Evolutionary conservation across 2,888 invertebrate species (phyloP).

Genomic region (Cyaniris semiargus): DNA sequence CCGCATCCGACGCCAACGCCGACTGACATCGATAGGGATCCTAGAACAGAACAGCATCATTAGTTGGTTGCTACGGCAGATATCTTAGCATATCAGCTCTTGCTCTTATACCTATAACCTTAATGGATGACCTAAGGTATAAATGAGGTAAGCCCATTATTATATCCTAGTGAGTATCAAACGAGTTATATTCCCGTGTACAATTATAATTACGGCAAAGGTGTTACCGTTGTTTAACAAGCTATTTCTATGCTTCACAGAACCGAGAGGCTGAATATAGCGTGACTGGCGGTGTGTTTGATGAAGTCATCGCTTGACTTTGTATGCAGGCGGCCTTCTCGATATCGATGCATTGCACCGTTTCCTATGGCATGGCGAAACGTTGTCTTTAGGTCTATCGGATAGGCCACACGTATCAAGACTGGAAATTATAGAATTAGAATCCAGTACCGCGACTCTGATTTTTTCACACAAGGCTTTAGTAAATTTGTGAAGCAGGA

Average conservation of each 20-base stretch:
- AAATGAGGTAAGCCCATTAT: neutral
- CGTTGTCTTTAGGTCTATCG: slow-evolving; percentile 70
- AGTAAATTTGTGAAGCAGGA: too few species aligned
- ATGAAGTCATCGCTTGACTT: slow-evolving; percentile 77
- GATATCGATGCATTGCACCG: slow-evolving; percentile 73
- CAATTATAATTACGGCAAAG: slow-evolving; percentile 40
- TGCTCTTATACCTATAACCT: neutral
- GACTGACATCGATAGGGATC: slow-evolving; percentile 84
- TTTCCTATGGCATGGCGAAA: slow-evolving; percentile 76
- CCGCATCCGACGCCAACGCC: slow-evolving; percentile 88
- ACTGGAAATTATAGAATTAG: slow-evolving; percentile 16
- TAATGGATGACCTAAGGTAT: neutral
- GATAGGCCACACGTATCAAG: slow-evolving; percentile 43
- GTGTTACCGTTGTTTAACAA: slow-evolving; percentile 54
- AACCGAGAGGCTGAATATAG: slow-evolving; percentile 80
- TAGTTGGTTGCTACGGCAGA: neutral
- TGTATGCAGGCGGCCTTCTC: slow-evolving; percentile 76
- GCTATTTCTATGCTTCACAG: slow-evolving; percentile 80
- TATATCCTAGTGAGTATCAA: slow-evolving; percentile 30
- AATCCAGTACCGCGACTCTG: neutral
- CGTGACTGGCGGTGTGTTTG: slow-evolving; percentile 77
- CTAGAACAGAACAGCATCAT: slow-evolving; percentile 79
- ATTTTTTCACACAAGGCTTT: too few species aligned
- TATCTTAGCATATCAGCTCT: neutral
- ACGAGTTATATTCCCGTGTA: slow-evolving; percentile 33